phyloP scores from a whole-genome alignment of 1,140 invertebrate genomes.

The Bombus fervidus region DNA sequence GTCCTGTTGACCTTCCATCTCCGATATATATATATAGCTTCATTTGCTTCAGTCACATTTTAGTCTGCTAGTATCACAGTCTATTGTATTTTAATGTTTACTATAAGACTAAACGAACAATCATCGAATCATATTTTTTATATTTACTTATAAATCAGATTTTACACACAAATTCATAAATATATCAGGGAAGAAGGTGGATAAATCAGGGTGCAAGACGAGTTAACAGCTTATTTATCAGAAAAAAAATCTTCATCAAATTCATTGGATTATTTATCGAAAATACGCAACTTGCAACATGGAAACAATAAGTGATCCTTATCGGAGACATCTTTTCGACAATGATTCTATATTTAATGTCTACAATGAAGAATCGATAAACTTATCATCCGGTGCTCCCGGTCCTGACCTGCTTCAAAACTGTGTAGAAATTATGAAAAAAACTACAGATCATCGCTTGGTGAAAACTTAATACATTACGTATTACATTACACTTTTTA shows the following conservation, averaged over 20 bases:
- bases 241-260: neutral
- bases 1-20: too few species aligned
- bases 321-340: conserved; percentile 82
- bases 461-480: conserved; percentile 67
- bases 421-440: conserved; percentile 80
- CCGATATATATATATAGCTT: too few species aligned
- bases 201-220: too few species aligned
- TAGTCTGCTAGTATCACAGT: too few species aligned
- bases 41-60: too few species aligned
- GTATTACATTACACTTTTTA: neutral
- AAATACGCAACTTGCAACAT: neutral
- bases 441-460: conserved; percentile 81
- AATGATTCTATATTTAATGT: conserved; percentile 80
- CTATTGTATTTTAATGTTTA: neutral
- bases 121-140: neutral
- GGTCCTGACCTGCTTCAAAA: conserved; percentile 82
- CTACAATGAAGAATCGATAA: conserved; percentile 79
- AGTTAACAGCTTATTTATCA: neutral
- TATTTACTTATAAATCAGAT: neutral
- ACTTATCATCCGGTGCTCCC: conserved; percentile 83
- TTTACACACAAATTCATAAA: neutral
- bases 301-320: conserved; percentile 70
- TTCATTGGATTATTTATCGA: neutral
- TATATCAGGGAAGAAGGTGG: neutral
- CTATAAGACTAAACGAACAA: neutral